Conservation (phyloP, 2,113 vertebrate genomes). For the Circaetus cinerascens region DNA sequence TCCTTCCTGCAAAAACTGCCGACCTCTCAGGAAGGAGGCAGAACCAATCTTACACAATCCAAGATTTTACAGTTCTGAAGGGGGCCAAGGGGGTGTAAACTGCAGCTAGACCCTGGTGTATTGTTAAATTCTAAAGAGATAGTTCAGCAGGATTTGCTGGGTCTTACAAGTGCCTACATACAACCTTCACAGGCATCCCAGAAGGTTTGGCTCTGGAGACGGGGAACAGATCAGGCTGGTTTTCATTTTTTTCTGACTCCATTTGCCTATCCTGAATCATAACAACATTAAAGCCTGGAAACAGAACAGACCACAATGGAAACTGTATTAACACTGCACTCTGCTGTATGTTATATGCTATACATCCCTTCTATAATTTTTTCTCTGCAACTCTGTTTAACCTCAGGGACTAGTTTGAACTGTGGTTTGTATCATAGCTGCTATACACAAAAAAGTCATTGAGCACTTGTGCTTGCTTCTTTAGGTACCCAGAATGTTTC, state of each 20-base stretch:
- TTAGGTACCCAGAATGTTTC: not conserved
- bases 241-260: not conserved
- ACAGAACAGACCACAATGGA: not conserved
- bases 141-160: not conserved
- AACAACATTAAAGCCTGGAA: not conserved
- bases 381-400: not conserved
- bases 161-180: not conserved
- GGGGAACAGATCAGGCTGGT: not conserved
- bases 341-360: constrained; percentile 30
- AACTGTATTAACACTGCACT: constrained; percentile 60
- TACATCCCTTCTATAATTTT: not conserved
- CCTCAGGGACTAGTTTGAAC: not conserved
- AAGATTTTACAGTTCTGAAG: constrained; percentile 20
- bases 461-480: not conserved
- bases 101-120: not conserved
- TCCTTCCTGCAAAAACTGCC: not conserved
- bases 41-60: not conserved
- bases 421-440: not conserved
- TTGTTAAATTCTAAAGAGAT: constrained; percentile 34
- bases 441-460: not conserved
- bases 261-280: not conserved
- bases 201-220: not conserved
- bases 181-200: not conserved
- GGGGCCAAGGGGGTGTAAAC: not conserved
- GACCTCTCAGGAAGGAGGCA: not conserved